A percentile compares a stretch with the other conserved stretches of the same genome.
Conservation (phyloP, 2,888 invertebrate species). For the Venusia cambrica region DNA sequence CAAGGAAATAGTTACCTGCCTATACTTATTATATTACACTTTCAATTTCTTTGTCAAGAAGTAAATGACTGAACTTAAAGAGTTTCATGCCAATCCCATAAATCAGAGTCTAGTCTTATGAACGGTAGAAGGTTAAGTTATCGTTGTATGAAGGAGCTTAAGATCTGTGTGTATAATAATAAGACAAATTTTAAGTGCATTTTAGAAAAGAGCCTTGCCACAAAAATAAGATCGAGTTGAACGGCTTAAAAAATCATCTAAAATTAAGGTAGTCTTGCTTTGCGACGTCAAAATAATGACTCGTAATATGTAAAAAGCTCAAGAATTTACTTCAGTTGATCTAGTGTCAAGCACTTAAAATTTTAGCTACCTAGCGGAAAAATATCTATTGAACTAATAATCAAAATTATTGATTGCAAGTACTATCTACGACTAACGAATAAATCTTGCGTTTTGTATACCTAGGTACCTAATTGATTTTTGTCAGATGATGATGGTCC, state of each 20-base stretch:
- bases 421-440: too few species aligned
- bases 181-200: constrained; percentile 24
- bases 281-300: not conserved
- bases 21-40: too few species aligned
- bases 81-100: too few species aligned
- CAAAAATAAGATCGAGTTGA: constrained; percentile 26
- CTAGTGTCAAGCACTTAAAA: constrained; percentile 38
- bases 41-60: too few species aligned
- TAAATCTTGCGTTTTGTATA: too few species aligned
- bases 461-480: too few species aligned
- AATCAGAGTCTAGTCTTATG: too few species aligned
- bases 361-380: constrained; percentile 12
- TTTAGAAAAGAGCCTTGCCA: constrained; percentile 25
- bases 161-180: constrained; percentile 30
- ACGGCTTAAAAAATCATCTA: not conserved
- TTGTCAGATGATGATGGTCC: too few species aligned
- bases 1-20: too few species aligned
- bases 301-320: constrained; percentile 6
- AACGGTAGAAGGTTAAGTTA: constrained; percentile 8
- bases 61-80: too few species aligned
- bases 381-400: not conserved
- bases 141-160: constrained; percentile 13
- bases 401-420: constrained; percentile 13
- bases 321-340: constrained; percentile 27
- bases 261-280: not conserved